Evolutionary conservation across 2,888 invertebrate genomes (phyloP), one percentile per base, ranked within the genome.

Genomic region (Aquatica leii): DNA sequence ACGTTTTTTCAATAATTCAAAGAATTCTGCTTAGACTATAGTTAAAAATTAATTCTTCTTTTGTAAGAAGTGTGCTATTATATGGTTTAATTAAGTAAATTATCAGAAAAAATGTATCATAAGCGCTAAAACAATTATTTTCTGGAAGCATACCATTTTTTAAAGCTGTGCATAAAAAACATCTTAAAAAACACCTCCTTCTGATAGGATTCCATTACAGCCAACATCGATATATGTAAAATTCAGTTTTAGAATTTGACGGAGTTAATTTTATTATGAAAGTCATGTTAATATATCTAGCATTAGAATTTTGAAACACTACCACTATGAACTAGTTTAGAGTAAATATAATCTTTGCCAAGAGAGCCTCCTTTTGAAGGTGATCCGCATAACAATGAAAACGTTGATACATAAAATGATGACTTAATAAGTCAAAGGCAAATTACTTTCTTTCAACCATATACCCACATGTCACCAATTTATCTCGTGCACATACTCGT

Each of bases 11-110:
- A 14, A 15, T 15, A 43, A 15, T 15, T 5, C 18, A 2, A 2
- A 6, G 2, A 2, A 4, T 15, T 14, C 14, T 17, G 15, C 43
- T 15, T 14, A 14, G 15, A 9, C 68, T 20, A 55, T 70, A 69
- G 54, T 69, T 68, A 52, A 67, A 68, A 50, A 62, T 63, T 62
- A 66, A 70, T 56, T 68, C 55, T 61, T 62, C 59, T 14, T 9
- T 21, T 6, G 43, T 43, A 15, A 17, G 14, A 12, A 15, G 9
- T 9, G 9, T 14, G 5, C n/a, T 17, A 43, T 43, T 18, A 6
- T 41, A 15, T 35, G 31, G 15, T 62, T 20, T 5, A n/a, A 1
- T 17, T 12, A 20, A 15, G 14, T 15, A 56, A 46, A 46, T 18
- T 12, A 34, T 56, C 48, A 17, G 48, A n/a, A 9, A 40, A 20